Evolutionary conservation across 1,140 invertebrate species (phyloP), one percentile per base, ranked within the genome.

Genomic region (Hyphantria cunea): DNA sequence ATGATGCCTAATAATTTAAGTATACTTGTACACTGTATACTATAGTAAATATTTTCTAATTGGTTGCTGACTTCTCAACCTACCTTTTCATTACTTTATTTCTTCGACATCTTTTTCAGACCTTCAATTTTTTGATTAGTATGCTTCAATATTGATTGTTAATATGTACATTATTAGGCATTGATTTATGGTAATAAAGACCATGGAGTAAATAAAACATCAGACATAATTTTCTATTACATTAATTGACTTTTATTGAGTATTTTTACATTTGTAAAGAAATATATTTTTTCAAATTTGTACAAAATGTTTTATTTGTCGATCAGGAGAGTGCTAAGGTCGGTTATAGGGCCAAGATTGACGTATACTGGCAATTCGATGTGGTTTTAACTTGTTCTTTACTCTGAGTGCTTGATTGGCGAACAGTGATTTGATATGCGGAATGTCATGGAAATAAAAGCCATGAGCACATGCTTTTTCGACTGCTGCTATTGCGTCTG

Each of bases 371-470:
- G 92, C 92, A 9, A 95, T 79, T 13, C 92, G 75, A 67, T 94
- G 90, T 0, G 88, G 91, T 25, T 90, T 78, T 0, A 94, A 80
- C 14, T 92, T 92, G 70, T 94, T 94, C 11, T 78, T 63, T 12
- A 80, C 65, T 55, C 94, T 84, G n/a, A 92, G 78, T 58, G 93
- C 83, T 72, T 94, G 93, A 69, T 94, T 93, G 37, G 84, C 84
- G 0, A 94, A 76, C 6, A 94, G 64, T 0, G 93, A 92, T 62
- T 91, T 77, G n/a, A 92, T 90, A 64, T 95, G 94, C 0, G 93
- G 94, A 65, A 93, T 92, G 45, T 94, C 92, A 47, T 93, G 86
- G 70, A 92, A 94, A 80, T 93, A 95, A 66, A 92, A 86, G 11
- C 93, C 93, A 7, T 91, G 90, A 3, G 78, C 77, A 32, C 87